These are phyloP conservation scores for Azorinus chamasolen DNA, from an alignment of 2,888 invertebrate species.

Conservation along the genomic window DNA sequence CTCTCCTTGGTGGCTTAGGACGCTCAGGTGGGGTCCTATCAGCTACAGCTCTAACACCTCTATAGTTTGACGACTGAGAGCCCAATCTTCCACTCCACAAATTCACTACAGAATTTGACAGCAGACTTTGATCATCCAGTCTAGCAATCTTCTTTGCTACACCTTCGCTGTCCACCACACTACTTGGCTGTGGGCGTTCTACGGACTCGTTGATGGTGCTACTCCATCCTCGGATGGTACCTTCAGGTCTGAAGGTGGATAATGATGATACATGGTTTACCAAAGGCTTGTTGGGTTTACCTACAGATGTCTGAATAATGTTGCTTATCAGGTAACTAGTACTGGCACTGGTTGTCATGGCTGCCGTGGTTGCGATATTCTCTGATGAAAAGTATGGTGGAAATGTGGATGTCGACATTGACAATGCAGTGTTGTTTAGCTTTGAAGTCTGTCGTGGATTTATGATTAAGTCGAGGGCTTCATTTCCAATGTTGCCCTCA, in stretches of 20 bases:
- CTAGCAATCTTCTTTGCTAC: slow-evolving; percentile 65
- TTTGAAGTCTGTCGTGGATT: slow-evolving; percentile 33
- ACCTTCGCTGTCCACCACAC: slow-evolving; percentile 63
- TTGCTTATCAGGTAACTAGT: slow-evolving; percentile 57
- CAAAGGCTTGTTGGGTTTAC: slow-evolving; percentile 14
- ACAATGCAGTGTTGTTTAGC: slow-evolving; percentile 11
- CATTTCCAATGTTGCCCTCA: slow-evolving; percentile 27
- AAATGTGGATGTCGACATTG: slow-evolving; percentile 9
- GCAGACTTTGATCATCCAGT: slow-evolving; percentile 40
- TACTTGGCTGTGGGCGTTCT: slow-evolving; percentile 57
- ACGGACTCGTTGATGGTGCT: slow-evolving; percentile 57
- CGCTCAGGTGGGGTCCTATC: slow-evolving; percentile 59
- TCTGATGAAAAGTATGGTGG: slow-evolving; percentile 14
- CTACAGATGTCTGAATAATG: slow-evolving; percentile 49
- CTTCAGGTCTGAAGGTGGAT: slow-evolving; percentile 7
- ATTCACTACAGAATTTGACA: slow-evolving; percentile 32
- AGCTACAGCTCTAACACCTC: slow-evolving; percentile 23
- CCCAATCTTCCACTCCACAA: slow-evolving; percentile 34
- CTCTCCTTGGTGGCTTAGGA: slow-evolving; percentile 55
- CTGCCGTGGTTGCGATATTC: slow-evolving; percentile 7
- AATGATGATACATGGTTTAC: slow-evolving; percentile 12
- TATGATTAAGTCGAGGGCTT: slow-evolving; percentile 49
- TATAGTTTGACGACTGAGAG: slow-evolving; percentile 1
- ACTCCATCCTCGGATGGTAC: slow-evolving; percentile 25
- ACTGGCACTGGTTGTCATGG: slow-evolving; percentile 31